phyloP scores from a whole-genome alignment of 1,140 invertebrate species.

The Sitobion miscanthi region DNA sequence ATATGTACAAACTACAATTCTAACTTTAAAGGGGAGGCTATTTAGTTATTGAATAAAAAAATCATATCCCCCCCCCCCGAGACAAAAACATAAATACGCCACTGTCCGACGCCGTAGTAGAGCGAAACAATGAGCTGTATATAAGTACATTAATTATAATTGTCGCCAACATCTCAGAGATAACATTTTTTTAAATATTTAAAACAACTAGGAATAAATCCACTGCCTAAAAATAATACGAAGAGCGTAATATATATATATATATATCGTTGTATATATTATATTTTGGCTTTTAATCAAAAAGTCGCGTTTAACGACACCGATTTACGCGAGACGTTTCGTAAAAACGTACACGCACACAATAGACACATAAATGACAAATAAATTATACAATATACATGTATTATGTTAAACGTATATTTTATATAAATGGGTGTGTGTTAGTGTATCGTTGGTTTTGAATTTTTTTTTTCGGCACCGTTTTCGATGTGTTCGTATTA shows the following conservation, averaged over 20 bases:
- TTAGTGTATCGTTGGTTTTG: not conserved
- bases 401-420: not conserved
- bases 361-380: not conserved
- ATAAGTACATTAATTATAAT: not conserved
- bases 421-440: not conserved
- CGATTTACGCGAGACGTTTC: not conserved
- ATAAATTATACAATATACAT: not conserved
- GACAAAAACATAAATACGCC: no score
- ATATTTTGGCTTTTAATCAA: slow-evolving; percentile 11
- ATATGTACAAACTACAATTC: no score
- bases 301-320: not conserved
- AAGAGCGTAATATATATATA: not conserved
- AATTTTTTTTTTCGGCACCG: not conserved
- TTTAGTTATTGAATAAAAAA: no score
- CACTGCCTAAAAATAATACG: not conserved
- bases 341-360: not conserved
- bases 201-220: not conserved
- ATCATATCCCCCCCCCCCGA: no score
- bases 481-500: not conserved
- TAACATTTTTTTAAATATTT: not conserved
- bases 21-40: no score
- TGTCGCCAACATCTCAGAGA: not conserved
- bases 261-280: not conserved
- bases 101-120: no score
- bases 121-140: not conserved